phyloP scores from a whole-genome alignment of 2,113 vertebrate genomes.

The Ciconia stormi region DNA sequence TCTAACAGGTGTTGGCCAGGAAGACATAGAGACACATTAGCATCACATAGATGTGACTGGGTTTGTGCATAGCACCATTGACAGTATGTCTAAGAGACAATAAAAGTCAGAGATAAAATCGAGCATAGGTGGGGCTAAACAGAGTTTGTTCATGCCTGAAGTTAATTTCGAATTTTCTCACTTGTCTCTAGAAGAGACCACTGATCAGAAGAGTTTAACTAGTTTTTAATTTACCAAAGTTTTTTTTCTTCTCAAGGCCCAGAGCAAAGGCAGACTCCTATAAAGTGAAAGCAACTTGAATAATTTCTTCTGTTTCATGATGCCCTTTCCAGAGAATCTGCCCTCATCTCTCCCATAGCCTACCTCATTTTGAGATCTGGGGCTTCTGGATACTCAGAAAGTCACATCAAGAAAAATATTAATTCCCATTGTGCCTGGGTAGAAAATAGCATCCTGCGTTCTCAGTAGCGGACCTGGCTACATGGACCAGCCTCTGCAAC shows the following conservation, averaged over 20 bases:
- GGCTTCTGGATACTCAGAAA: background rate
- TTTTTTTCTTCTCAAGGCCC: background rate
- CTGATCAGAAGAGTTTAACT: background rate
- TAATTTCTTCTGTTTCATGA: background rate
- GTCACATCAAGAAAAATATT: background rate
- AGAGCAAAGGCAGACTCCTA: background rate
- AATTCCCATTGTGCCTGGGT: background rate
- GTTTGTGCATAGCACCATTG: background rate
- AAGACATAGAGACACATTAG: background rate
- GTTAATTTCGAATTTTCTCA: background rate
- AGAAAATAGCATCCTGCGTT: background rate
- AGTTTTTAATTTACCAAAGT: background rate
- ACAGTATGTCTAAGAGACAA: background rate
- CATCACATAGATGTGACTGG: accelerated
- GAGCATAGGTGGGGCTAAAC: background rate
- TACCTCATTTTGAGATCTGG: background rate
- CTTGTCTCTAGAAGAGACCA: background rate
- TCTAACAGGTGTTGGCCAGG: background rate
- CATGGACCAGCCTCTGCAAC: background rate
- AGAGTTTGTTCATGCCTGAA: background rate
- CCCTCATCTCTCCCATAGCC: background rate
- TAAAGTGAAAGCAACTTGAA: background rate
- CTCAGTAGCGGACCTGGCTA: background rate
- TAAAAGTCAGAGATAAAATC: background rate
- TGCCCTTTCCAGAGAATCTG: background rate